Conservation (phyloP, 2,113 vertebrate genomes). For the Tenrec ecaudatus region DNA sequence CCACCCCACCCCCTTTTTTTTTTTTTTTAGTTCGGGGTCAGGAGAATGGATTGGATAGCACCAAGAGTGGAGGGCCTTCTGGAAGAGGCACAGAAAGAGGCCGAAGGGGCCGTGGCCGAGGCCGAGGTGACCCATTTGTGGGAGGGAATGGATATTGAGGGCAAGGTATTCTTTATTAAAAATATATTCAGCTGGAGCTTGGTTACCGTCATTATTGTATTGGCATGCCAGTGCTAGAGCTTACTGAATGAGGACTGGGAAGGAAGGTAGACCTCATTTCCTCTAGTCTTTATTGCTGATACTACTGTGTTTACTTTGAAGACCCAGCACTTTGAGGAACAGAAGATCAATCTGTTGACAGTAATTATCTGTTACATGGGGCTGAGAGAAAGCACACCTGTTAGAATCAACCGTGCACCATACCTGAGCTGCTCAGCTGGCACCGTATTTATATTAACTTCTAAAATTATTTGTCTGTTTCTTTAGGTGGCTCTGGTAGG, state of each 20-base stretch:
- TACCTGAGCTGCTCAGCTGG: conserved; percentile 7
- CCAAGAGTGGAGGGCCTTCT: conserved; percentile 91
- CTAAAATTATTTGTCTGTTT: conserved; percentile 18
- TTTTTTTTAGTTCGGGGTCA: conserved; percentile 93
- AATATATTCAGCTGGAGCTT: background rate
- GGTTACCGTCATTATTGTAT: conserved; percentile 22
- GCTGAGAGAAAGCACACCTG: background rate
- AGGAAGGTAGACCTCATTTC: conserved; percentile 4
- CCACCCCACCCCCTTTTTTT: no score
- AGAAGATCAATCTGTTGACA: background rate
- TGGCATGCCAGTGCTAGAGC: conserved; percentile 1
- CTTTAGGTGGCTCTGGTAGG: conserved; percentile 89
- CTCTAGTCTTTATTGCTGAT: conserved; percentile 32
- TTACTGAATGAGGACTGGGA: background rate
- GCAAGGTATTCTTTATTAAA: conserved; percentile 25
- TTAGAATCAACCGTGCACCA: background rate
- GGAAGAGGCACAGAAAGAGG: conserved; percentile 95
- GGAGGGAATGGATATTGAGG: background rate
- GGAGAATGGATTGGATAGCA: conserved; percentile 96
- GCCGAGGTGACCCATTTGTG: conserved; percentile 90
- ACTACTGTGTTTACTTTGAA: conserved; percentile 35
- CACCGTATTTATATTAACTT: background rate
- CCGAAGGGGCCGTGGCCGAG: conserved; percentile 94
- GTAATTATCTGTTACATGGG: background rate
- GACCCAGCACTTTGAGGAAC: background rate